These are phyloP conservation scores for Dinocampus coccinellae DNA, from an alignment of 2,888 invertebrate species.

Conservation along the genomic window DNA sequence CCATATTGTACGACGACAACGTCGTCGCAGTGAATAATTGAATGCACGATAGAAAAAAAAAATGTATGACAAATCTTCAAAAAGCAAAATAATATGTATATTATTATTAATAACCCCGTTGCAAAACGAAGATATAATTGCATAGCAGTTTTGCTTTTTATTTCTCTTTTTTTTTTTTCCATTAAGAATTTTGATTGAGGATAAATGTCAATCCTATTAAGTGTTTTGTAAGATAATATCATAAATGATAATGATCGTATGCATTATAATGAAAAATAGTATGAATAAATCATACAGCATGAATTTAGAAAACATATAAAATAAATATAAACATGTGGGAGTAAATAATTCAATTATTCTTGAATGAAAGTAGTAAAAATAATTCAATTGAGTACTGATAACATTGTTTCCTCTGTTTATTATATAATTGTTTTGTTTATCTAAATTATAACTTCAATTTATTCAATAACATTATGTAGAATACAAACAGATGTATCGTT, in stretches of 20 bases:
- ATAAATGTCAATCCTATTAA: not conserved
- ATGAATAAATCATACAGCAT: not conserved
- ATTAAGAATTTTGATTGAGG: not conserved
- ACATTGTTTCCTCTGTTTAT: not conserved
- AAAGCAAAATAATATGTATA: not conserved
- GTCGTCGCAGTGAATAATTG: constrained; percentile 63
- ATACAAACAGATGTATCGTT: constrained; percentile 60
- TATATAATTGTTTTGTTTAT: constrained; percentile 32
- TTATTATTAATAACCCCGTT: not conserved
- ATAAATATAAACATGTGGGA: not conserved
- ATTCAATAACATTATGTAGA: not conserved
- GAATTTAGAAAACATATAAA: not conserved
- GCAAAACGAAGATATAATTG: not conserved
- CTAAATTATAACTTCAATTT: constrained; percentile 32
- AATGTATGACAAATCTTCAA: constrained; percentile 25
- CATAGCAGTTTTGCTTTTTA: not conserved
- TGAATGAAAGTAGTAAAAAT: not conserved
- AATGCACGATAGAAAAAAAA: constrained; percentile 20
- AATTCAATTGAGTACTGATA: not conserved
- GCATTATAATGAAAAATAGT: too few species aligned
- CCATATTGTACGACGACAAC: constrained; percentile 64
- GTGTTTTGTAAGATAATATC: not conserved
- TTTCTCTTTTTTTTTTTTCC: not conserved
- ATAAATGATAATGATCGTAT: not conserved
- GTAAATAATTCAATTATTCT: not conserved